A percentile compares a stretch with the other conserved stretches of the same genome.
Evolutionary conservation across 2,113 vertebrate genomes (phyloP).

Genomic region (Stigmatopora nigra): DNA sequence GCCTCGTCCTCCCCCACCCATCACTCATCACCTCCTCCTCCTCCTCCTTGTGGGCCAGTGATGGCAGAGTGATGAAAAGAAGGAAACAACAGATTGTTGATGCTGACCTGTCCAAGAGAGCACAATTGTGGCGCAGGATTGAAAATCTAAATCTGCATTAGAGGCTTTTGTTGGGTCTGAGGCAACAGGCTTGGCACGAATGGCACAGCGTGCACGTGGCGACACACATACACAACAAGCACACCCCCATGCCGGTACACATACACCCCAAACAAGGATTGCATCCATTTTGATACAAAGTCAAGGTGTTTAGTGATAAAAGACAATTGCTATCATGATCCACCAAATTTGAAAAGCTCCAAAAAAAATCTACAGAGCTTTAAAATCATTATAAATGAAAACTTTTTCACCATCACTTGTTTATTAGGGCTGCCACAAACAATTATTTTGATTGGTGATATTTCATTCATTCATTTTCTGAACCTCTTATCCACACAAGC

Average conservation of each 20-base stretch:
- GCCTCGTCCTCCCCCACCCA: conserved; percentile 14
- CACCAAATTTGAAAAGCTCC: too few relatives aligned
- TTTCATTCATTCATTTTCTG: too few relatives aligned
- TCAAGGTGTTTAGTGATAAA: background rate
- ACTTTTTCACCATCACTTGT: too few relatives aligned
- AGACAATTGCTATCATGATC: too few relatives aligned
- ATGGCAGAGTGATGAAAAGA: conserved; percentile 24
- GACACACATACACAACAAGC: conserved; percentile 15
- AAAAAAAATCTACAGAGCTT: too few relatives aligned
- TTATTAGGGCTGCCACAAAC: too few relatives aligned
- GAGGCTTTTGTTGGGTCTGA: conserved; percentile 64
- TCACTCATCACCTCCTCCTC: conserved; percentile 7
- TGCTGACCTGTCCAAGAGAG: conserved; percentile 61
- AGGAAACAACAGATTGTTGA: conserved; percentile 62
- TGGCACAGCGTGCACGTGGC: conserved; percentile 18
- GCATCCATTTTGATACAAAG: conserved; percentile 13
- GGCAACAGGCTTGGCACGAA: conserved; percentile 48
- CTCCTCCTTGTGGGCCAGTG: conserved; percentile 22
- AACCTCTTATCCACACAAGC: too few relatives aligned
- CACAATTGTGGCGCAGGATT: conserved; percentile 61
- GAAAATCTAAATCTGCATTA: conserved; percentile 70
- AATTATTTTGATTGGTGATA: too few relatives aligned
- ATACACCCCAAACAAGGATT: background rate
- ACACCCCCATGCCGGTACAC: conserved; percentile 7
- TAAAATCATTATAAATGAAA: too few relatives aligned